Evolutionary conservation across 1,140 invertebrate species (phyloP), one percentile per base, ranked within the genome.

Genomic region (Drosophila orosa): DNA sequence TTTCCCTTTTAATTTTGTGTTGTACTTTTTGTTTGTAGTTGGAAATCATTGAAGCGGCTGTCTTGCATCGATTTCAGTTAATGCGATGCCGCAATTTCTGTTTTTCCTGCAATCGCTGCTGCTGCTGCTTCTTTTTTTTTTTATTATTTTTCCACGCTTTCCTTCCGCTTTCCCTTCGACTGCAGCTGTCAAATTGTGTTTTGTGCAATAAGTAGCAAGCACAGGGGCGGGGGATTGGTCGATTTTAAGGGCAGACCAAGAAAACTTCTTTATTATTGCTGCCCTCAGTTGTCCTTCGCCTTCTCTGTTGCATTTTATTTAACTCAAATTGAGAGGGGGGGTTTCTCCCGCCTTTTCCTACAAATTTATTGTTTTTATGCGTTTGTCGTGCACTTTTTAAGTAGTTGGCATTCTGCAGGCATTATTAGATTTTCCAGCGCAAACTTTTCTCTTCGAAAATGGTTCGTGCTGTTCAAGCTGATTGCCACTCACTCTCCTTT

Each of bases 341-440:
- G 13, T 19, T 5, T 1, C 17, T 5, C 12, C 13, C 17, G n/a
- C 13, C 29, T 52, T 69, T 83, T 86, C 87, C 80, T 89, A 73
- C 76, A 87, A 87, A 87, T 89, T 89, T 87, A 87, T 87, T 87
- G 84, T 89, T 89, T 87, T 89, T 87, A 86, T 86, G 84, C 84
- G 85, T 83, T 87, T 87, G 80, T 87, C 80, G 84, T 89, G 79
- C 79, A 87, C 84, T 87, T 87, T 89, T 87, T 89, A 87, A 78
- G 86, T 84, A 78, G 75, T 84, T 86, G 80, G 72, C 83, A 86
- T 82, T 75, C 69, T 55, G 19, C 62, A 33, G 60, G 61, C 71
- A 74, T 87, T 87, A 87, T 87, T 87, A 87, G 84, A 87, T 87
- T 87, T 71, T 47, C 50, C 48, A 48, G 25, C 19, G 37, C 54